A percentile compares a stretch with the other conserved stretches of the same genome.
Conservation (phyloP, 2,888 invertebrate genomes). For the Ashinkailepas kermadecensis region DNA sequence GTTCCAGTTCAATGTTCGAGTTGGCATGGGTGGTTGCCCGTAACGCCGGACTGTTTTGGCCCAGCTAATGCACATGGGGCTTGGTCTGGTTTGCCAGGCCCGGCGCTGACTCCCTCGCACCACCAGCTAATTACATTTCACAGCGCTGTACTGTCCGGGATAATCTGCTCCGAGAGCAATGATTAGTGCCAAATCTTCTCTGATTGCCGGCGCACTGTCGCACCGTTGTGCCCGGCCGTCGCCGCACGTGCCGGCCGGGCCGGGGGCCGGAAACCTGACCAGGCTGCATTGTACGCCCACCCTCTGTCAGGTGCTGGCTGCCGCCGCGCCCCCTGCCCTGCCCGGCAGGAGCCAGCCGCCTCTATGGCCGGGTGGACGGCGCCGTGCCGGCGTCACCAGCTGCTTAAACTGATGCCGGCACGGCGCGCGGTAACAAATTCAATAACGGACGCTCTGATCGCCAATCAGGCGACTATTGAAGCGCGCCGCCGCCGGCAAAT, state of each 20-base stretch:
- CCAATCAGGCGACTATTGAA: constrained; percentile 14
- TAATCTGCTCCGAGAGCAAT: neutral
- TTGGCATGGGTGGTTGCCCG: too few species aligned
- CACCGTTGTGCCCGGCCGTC: neutral
- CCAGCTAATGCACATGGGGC: too few species aligned
- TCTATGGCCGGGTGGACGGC: neutral
- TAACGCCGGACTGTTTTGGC: too few species aligned
- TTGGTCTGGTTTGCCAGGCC: too few species aligned
- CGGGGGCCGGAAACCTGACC: neutral
- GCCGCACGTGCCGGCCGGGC: neutral
- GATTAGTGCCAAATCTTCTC: neutral
- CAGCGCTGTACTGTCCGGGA: neutral
- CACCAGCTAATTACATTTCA: neutral
- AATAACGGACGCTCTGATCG: neutral
- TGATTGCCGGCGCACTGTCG: neutral
- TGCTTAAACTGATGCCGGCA: constrained; percentile 7
- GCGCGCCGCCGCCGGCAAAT: constrained; percentile 15
- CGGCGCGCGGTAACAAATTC: neutral
- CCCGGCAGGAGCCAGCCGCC: neutral
- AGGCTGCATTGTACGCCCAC: neutral
- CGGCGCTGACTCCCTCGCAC: too few species aligned
- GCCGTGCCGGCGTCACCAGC: neutral
- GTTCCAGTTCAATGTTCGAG: too few species aligned
- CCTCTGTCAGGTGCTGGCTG: neutral
- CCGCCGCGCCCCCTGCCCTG: neutral